Percentiles rank a stretch among this genome's conserved stretches.
These are phyloP conservation scores for Anser cygnoides DNA, from an alignment of 2,113 vertebrate genomes.

Conservation along the genomic window DNA sequence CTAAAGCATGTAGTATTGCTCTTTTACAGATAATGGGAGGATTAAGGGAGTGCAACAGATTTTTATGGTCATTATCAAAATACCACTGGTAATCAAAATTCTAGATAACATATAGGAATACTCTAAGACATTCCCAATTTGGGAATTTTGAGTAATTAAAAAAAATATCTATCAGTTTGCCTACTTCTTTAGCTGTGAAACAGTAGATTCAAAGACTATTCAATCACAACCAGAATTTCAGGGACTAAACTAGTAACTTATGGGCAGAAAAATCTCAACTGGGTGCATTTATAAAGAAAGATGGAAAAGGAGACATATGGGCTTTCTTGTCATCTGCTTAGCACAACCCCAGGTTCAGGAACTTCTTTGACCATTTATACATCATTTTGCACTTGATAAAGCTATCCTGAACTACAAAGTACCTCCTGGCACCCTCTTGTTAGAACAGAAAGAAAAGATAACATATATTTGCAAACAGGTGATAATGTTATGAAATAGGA, in stretches of 20 bases:
- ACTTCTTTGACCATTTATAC: not conserved
- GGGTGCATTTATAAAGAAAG: not conserved
- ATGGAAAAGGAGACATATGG: not conserved
- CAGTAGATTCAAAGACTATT: not conserved
- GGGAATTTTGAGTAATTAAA: not conserved
- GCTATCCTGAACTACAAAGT: not conserved
- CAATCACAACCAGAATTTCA: not conserved
- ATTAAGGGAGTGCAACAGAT: conserved; percentile 1
- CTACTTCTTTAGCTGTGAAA: not conserved
- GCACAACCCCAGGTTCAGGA: not conserved
- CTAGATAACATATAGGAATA: not conserved
- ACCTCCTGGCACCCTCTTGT: not conserved
- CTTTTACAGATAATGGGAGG: conserved; percentile 21
- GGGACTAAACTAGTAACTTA: not conserved
- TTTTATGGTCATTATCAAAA: conserved; percentile 21
- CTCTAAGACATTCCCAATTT: not conserved
- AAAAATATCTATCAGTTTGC: not conserved
- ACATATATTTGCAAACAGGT: not conserved
- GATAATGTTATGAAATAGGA: not conserved
- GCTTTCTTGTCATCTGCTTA: not conserved
- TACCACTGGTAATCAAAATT: not conserved
- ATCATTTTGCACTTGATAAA: not conserved
- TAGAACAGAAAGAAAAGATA: not conserved
- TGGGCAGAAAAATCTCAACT: not conserved
- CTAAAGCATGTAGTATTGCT: not conserved